A percentile compares a stretch with the other conserved stretches of the same genome.
Evolutionary conservation across 1,140 invertebrate species (phyloP).

Genomic region (Bombus sibiricus): DNA sequence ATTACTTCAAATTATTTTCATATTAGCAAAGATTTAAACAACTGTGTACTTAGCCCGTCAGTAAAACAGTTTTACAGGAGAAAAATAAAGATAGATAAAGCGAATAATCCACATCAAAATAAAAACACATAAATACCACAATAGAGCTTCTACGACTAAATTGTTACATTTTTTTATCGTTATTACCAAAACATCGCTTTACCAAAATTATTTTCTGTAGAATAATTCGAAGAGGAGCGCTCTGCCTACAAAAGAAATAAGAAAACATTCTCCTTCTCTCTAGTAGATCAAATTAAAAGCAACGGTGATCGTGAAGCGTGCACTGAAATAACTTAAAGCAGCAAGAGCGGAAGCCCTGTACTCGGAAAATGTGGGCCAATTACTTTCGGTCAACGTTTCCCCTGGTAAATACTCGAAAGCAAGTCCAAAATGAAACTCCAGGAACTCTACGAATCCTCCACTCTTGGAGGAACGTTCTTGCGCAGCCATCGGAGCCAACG

Average conservation of each 20-base stretch:
- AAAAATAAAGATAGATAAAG: neutral
- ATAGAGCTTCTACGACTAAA: neutral
- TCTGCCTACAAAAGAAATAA: neutral
- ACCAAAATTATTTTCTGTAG: neutral
- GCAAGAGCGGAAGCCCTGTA: conserved; percentile 9
- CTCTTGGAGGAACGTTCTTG: conserved; percentile 26
- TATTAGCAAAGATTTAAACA: neutral
- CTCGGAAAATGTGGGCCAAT: conserved; percentile 47
- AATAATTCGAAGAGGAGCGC: conserved; percentile 1
- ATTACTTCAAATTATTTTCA: neutral
- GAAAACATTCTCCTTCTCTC: neutral
- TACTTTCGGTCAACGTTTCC: conserved; percentile 49
- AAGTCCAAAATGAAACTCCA: conserved; percentile 44
- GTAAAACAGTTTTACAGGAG: too few species aligned
- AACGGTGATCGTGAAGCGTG: conserved; percentile 26
- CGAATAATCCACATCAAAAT: neutral
- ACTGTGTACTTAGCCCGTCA: too few species aligned
- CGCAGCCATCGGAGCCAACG: conserved; percentile 38
- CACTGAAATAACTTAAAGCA: conserved; percentile 37
- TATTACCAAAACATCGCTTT: neutral
- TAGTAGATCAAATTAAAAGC: conserved; percentile 3
- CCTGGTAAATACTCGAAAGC: conserved; percentile 41
- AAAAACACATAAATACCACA: neutral
- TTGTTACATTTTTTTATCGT: neutral
- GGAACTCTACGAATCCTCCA: conserved; percentile 33